Base-by-base conservation (phyloP, 2,888 invertebrate species). In the Drosophila aldrichi region DNA sequence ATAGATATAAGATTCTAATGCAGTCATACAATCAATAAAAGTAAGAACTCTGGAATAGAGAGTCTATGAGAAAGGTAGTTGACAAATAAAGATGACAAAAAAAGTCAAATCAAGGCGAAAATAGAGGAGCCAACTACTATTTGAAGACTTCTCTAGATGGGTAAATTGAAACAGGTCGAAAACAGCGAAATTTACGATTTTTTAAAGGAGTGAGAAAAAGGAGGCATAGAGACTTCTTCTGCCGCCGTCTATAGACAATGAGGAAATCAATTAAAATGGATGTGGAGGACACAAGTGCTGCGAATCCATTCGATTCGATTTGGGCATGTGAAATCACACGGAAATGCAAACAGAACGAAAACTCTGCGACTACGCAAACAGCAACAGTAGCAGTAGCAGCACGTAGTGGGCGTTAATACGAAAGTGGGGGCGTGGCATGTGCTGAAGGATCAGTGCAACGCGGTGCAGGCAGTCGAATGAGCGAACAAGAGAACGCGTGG, bases 311-410 rank as follows among this genome's bases (percentile, higher is more conserved):
- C 74, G 84, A 87, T 79, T 80, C 49, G 55, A 22, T 25, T 52
- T 38, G 49, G 32, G 58, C 48, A 60, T 52, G 80, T 72, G 80
- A 83, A 86, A 77, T 83, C 89, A 82, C 77, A 75, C 67, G 74
- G 55, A 84, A 74, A 64, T 36, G 48, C 62, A 74, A 78, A 74
- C 73, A 73, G 60, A 65, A 63, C 71, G 18, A 63, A 57, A 71
- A 52, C 18, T 18, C 41, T 40, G 16, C 32, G 63, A 36, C 40
- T 58, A 43, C 16, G 57, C 54, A 65, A 73, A 67, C 67, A 63
- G 25, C 25, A 16, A 34, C 44, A 55, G 41, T 57, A 54, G 34
- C 51, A 36, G n/a, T n/a, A n/a, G 51, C 48, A 56, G 38, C 63
- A 55, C 34, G 41, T 3, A 8, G 52, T 10, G 43, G 59, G 61